Base-by-base conservation (phyloP, 2,888 invertebrate species). In the Nebria brevicollis region DNA sequence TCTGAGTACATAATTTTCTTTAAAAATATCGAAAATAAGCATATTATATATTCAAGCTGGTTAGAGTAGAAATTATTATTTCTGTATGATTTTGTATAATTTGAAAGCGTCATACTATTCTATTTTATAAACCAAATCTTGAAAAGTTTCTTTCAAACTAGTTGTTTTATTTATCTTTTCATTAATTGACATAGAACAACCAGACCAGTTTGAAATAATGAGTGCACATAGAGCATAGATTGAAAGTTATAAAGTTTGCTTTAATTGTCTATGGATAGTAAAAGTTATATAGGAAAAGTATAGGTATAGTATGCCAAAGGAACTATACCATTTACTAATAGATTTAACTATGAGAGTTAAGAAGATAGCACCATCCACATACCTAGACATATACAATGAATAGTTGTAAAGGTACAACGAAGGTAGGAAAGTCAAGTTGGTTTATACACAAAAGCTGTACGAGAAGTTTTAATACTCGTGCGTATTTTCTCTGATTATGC, bases 161-260 rank as follows among this genome's bases (percentile, higher is more conserved):
- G 34, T 34, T 34, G 4, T 34, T 5, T 5, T 4, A 34, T 34
- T 34, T 34, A 34, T 34, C 11, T 54, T 54, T 54, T 8, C 8
- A 54, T 54, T 11, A 54, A 13, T 54, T 54, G 54, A 54, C 54
- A 13, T 54, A 54, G 2, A 8, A 13, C 54, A 54, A 54, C 7
- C 54, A 54, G 8, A 54, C 2, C 8, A 54, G 54, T 54, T 54
- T 54, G 7, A 54, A 54, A 54, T 54, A 13, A 54, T 11, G 54
- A 54, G 54, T 54, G 54, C 54, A 54, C 68, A 25, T 20, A 68
- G 20, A 25, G 15, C 20, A 68, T 11, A 68, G 68, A 25, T 68
- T 68, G 68, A 68, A 68, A 68, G 68, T 68, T 26, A 7, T 8
- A 10, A 68, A 68, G 68, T 68, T 68, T 26, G 68, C 13, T 68